Conservation (phyloP, 2,113 vertebrate species). For the Macheiramphus alcinus region DNA sequence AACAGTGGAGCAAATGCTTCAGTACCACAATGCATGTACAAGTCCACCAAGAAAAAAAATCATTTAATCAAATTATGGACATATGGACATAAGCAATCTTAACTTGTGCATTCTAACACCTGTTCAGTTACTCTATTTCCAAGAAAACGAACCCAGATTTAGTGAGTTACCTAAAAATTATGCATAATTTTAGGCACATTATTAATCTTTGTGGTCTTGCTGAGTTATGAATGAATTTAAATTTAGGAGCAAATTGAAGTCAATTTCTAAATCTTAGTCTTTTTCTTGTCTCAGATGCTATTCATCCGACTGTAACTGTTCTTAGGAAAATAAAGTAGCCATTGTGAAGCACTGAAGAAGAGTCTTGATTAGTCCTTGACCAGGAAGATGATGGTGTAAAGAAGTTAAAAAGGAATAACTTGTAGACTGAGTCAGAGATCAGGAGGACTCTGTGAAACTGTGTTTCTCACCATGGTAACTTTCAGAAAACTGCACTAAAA, state of each 20-base stretch:
- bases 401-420: background rate
- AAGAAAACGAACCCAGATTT: background rate
- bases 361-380: background rate
- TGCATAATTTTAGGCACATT: background rate
- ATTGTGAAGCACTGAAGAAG: background rate
- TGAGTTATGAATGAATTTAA: background rate
- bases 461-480: constrained; percentile 11
- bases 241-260: background rate
- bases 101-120: background rate
- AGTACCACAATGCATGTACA: background rate
- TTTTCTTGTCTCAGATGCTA: background rate
- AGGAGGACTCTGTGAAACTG: background rate
- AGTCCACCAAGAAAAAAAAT: background rate
- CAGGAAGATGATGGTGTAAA: background rate
- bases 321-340: background rate
- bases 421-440: background rate
- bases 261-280: background rate
- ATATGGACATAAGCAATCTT: background rate
- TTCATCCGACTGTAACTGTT: background rate
- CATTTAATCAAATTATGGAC: background rate
- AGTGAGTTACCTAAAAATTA: background rate
- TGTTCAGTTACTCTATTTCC: background rate
- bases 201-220: background rate
- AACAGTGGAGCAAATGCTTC: background rate
- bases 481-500: constrained; percentile 15